Percentiles rank a stretch among this genome's conserved stretches.
These are phyloP conservation scores for Meta bourneti DNA, from an alignment of 2,888 invertebrate genomes.

Conservation along the genomic window DNA sequence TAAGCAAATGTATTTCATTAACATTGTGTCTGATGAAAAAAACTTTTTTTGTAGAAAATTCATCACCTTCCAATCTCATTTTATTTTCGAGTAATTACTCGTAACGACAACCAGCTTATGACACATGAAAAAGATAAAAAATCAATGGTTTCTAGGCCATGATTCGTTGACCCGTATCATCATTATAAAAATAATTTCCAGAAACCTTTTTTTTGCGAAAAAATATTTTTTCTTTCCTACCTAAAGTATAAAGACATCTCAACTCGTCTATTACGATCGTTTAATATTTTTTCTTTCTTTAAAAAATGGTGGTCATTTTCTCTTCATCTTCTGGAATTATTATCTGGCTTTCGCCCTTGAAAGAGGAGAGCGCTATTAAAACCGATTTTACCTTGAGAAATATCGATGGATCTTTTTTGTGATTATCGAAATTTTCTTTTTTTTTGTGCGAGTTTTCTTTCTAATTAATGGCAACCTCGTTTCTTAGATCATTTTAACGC, in stretches of 20 bases:
- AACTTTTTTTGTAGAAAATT: no score
- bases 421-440: not conserved
- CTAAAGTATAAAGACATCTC: not conserved
- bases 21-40: no score
- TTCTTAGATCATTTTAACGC: not conserved
- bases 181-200: constrained; percentile 18
- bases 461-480: not conserved
- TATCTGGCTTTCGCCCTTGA: not conserved
- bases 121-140: not conserved
- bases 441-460: not conserved
- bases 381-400: not conserved
- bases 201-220: not conserved
- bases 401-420: not conserved
- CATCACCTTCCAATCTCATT: no score
- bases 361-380: not conserved
- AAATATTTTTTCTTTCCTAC: not conserved
- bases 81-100: no score
- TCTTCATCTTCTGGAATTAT: not conserved
- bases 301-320: not conserved
- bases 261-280: not conserved
- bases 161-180: not conserved
- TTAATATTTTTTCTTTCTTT: not conserved
- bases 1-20: no score
- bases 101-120: not conserved
- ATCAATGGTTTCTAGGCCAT: not conserved